Evolutionary conservation across 2,888 invertebrate genomes (phyloP).

Genomic region (Azorinus chamasolen): DNA sequence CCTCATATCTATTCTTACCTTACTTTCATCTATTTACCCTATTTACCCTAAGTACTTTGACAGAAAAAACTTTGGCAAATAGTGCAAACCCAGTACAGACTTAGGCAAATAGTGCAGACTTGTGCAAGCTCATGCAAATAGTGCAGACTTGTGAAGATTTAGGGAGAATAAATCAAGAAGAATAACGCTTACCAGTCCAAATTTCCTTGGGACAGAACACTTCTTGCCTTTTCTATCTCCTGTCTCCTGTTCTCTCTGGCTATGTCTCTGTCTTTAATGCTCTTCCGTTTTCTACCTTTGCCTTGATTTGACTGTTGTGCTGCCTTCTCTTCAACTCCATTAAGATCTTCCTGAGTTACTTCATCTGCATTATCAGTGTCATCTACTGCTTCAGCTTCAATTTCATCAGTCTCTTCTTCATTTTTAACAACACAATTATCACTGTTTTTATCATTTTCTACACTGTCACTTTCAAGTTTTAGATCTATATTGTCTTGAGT

Average conservation of each 20-base stretch:
- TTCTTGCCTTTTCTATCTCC: slow-evolving; percentile 63
- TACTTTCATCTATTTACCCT: no score
- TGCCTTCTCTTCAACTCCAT: slow-evolving; percentile 3
- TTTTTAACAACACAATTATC: slow-evolving; percentile 13
- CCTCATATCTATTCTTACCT: no score
- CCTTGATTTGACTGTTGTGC: slow-evolving; percentile 18
- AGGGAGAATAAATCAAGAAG: no score
- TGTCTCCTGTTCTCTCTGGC: slow-evolving; percentile 43
- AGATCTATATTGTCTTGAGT: slow-evolving; percentile 8
- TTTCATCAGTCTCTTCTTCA: slow-evolving; percentile 9
- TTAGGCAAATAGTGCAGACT: no score
- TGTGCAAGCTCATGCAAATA: no score
- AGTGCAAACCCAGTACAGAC: no score
- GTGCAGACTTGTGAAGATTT: no score
- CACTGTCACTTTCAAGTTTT: slow-evolving; percentile 6
- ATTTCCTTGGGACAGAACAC: slow-evolving; percentile 62
- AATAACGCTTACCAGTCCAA: slow-evolving; percentile 74
- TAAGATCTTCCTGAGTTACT: not conserved
- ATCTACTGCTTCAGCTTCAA: not conserved
- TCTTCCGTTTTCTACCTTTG: slow-evolving; percentile 26
- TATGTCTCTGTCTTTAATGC: slow-evolving; percentile 23
- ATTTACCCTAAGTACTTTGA: no score
- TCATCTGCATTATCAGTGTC: slow-evolving; percentile 7
- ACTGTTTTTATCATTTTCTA: slow-evolving; percentile 3
- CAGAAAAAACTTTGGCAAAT: no score